Evolutionary conservation across 2,888 invertebrate species (phyloP), one percentile per base, ranked within the genome.

Genomic region (Chouioia cunea): DNA sequence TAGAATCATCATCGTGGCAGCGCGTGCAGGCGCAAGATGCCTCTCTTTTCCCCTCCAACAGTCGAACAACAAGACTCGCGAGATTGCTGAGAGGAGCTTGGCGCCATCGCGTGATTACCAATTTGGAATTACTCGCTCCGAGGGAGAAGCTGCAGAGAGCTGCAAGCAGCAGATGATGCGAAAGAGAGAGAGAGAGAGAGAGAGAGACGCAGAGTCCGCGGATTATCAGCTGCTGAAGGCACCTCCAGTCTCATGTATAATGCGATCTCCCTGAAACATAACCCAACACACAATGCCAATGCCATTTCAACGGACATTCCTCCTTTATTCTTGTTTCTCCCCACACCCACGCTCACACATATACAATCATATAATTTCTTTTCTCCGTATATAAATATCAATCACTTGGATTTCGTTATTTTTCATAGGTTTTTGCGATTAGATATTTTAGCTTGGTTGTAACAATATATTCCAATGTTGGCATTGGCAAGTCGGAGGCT

Each of bases 61-160:
- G 73, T 76, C 78, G 72, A 83, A 80, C 80, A 82, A 84, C 82
- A 81, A 84, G 82, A 83, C 1, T 79, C 78, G 74, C 78, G 79
- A 84, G 83, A 85, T 84, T 85, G 82, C 83, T 81, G 81, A 82
- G 81, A 81, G 82, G 81, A 82, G 84, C 79, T 82, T 85, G 85
- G 85, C 85, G 85, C 85, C 85, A 84, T 85, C 83, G 85, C 84
- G 82, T 83, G 84, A 85, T 85, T 85, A 85, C 83, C 85, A 85
- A 85, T 85, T 85, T 85, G 80, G 82, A 85, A 84, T 85, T 85
- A 82, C 80, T 80, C 76, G 74, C 75, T 77, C 73, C 70, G 47
- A 47, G 23, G 27, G 47, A 47, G 59, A 44, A 44, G 47, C 43
- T 59, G 47, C 47, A 18, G 46, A 46, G 54, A 18, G 56, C n/a